Conservation (phyloP, 2,888 invertebrate species). For the Ornithoptera priamus region DNA sequence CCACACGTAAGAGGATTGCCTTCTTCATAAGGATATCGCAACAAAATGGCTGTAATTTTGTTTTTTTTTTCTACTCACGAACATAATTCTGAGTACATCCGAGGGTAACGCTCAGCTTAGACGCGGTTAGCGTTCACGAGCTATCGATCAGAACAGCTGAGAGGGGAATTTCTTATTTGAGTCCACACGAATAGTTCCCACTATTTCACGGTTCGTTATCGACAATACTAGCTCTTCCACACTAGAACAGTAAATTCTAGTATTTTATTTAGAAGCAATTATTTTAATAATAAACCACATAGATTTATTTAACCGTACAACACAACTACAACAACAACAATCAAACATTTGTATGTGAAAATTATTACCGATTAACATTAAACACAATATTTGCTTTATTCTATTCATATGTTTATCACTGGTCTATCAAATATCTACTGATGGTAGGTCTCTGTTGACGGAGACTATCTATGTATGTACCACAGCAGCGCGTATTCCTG, state of each 20-base stretch:
- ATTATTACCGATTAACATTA: too few species aligned
- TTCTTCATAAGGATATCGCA: slow-evolving; percentile 71
- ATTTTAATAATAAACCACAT: too few species aligned
- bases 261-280: neutral
- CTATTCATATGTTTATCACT: too few species aligned
- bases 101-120: slow-evolving; percentile 46
- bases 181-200: slow-evolving; percentile 49
- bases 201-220: slow-evolving; percentile 43
- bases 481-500: too few species aligned
- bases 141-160: slow-evolving; percentile 43
- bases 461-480: too few species aligned
- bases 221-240: slow-evolving; percentile 34
- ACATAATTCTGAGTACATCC: slow-evolving; percentile 59
- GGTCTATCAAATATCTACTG: too few species aligned
- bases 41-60: slow-evolving; percentile 75
- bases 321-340: too few species aligned
- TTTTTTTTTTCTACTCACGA: slow-evolving; percentile 68
- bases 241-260: neutral
- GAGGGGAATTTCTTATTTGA: slow-evolving; percentile 68
- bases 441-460: too few species aligned
- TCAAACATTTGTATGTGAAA: too few species aligned
- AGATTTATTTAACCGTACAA: too few species aligned
- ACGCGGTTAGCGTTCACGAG: slow-evolving; percentile 62
- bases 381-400: too few species aligned
- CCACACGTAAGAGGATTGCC: slow-evolving; percentile 65